Conservation (phyloP, 2,113 vertebrate genomes). For the Seriola aureovittata region DNA sequence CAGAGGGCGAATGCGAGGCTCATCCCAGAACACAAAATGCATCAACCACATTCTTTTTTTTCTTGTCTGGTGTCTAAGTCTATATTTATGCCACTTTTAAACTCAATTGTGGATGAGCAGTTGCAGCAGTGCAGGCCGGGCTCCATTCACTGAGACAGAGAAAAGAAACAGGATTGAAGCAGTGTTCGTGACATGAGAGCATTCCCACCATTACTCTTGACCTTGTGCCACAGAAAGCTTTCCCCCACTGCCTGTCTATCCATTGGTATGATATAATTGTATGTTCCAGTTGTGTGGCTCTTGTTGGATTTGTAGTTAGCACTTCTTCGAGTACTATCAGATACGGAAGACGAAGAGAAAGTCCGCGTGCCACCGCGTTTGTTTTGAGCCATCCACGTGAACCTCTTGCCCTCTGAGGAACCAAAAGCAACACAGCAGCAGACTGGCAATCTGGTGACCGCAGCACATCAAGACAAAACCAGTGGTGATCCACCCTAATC, state of each 20-base stretch:
- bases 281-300: constrained; percentile 62
- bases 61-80: not conserved
- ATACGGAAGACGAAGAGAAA: constrained; percentile 33
- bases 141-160: constrained; percentile 3
- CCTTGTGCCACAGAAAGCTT: constrained; percentile 38
- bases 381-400: constrained; percentile 62
- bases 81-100: constrained; percentile 33
- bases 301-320: constrained; percentile 73
- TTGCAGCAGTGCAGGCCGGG: not conserved
- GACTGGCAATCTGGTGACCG: constrained; percentile 69
- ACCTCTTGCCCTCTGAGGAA: constrained; percentile 64
- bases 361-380: constrained; percentile 49
- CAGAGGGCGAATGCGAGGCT: constrained; percentile 10
- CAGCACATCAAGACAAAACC: constrained; percentile 75
- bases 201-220: constrained; percentile 56
- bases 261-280: constrained; percentile 70
- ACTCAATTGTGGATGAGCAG: not conserved
- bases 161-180: not conserved
- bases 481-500: constrained; percentile 68
- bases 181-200: constrained; percentile 29
- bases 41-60: constrained; percentile 10
- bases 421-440: constrained; percentile 42
- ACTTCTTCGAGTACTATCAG: constrained; percentile 57
- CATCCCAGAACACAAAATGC: constrained; percentile 15
- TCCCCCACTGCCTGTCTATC: constrained; percentile 43